These are phyloP conservation scores for Benthochromis sp. DNA, from an alignment of 2,113 vertebrate genomes.

Conservation along the genomic window DNA sequence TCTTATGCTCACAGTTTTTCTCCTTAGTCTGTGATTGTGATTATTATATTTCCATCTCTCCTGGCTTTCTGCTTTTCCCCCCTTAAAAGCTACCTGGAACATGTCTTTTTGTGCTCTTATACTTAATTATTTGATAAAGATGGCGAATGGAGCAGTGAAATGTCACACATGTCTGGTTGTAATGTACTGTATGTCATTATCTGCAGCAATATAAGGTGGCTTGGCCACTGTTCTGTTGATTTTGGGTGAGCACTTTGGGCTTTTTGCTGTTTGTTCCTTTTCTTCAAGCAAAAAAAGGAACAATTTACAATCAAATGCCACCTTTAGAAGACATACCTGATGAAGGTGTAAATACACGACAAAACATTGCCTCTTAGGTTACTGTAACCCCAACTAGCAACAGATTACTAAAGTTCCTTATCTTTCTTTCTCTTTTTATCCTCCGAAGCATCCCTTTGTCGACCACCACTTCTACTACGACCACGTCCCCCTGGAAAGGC, in stretches of 20 bases:
- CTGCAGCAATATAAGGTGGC: not conserved
- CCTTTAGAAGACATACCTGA: not conserved
- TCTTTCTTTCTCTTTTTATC: not conserved
- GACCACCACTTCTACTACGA: slow-evolving; percentile 16
- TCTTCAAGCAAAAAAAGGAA: not conserved
- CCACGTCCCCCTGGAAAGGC: slow-evolving; percentile 31
- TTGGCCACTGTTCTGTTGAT: not conserved
- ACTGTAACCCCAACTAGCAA: not conserved
- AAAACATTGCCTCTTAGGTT: not conserved
- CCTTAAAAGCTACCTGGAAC: not conserved
- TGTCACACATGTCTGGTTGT: not conserved
- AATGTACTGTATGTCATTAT: not conserved
- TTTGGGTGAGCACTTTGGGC: not conserved
- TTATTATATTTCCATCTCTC: not conserved
- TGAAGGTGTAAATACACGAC: not conserved
- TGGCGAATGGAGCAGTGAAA: not conserved
- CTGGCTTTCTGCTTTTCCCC: not conserved
- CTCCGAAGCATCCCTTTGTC: not conserved
- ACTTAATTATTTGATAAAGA: not conserved
- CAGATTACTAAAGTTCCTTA: not conserved
- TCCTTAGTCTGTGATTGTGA: not conserved
- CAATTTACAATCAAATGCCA: not conserved
- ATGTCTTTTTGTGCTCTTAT: not conserved
- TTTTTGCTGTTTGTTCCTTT: not conserved
- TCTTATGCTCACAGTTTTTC: not conserved